These are phyloP conservation scores for Menidia beryllina DNA, from an alignment of 2,113 vertebrate genomes.

Conservation along the genomic window DNA sequence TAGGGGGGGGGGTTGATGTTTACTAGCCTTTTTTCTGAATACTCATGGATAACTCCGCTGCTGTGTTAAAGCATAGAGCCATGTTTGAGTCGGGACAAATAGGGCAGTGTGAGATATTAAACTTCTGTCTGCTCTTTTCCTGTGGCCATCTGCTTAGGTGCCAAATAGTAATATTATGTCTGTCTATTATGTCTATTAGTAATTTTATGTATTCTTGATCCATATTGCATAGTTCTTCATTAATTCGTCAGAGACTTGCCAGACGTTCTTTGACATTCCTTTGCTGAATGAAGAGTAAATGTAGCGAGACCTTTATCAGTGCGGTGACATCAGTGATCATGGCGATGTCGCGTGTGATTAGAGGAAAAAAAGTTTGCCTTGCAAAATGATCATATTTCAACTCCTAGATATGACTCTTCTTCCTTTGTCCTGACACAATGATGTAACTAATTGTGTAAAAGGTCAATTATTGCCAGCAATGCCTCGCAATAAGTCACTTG, in stretches of 20 bases:
- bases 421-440: constrained; percentile 1
- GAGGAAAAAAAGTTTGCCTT: neutral
- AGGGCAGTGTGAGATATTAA: neutral
- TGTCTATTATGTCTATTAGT: neutral
- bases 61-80: neutral
- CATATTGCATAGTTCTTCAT: neutral
- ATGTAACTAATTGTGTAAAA: neutral
- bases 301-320: neutral
- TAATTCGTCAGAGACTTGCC: neutral
- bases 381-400: constrained; percentile 9
- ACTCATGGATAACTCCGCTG: neutral
- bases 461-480: neutral
- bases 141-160: neutral
- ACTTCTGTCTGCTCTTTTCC: neutral
- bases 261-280: neutral
- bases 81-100: no score
- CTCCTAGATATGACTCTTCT: constrained; percentile 1
- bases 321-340: neutral
- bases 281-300: neutral
- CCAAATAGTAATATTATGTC: neutral
- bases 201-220: neutral
- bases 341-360: neutral
- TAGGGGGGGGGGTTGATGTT: constrained; percentile 41
- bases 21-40: neutral
- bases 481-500: neutral